A percentile compares a stretch with the other conserved stretches of the same genome.
Conservation (phyloP, 2,888 invertebrate genomes). For the Tortrix viridana region DNA sequence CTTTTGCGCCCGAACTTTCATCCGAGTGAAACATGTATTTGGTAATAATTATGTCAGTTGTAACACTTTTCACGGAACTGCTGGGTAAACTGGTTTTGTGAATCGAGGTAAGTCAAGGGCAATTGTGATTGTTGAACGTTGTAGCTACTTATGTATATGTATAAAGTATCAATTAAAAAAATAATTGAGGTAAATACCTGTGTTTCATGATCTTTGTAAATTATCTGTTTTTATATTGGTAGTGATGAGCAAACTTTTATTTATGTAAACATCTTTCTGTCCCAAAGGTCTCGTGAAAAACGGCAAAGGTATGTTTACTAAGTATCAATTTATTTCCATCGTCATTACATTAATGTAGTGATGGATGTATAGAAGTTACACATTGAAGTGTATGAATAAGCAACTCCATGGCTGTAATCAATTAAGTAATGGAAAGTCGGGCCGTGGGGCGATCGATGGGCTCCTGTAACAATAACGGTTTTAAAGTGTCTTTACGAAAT, state of each 20-base stretch:
- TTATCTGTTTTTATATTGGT: no score
- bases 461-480: slow-evolving; percentile 13
- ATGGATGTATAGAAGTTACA: slow-evolving; percentile 13
- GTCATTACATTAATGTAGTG: slow-evolving; percentile 21
- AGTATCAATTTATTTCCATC: slow-evolving; percentile 14
- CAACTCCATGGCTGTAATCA: slow-evolving; percentile 51
- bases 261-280: slow-evolving; percentile 46
- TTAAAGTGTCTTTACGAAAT: slow-evolving; percentile 8
- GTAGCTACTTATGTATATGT: background rate
- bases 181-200: background rate
- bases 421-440: slow-evolving; percentile 57
- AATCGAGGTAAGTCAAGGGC: background rate
- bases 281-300: slow-evolving; percentile 52
- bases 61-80: background rate
- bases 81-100: background rate
- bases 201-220: background rate
- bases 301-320: slow-evolving; percentile 53
- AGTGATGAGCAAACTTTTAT: slow-evolving; percentile 5
- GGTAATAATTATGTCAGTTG: slow-evolving; percentile 1
- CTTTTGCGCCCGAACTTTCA: slow-evolving; percentile 43
- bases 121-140: background rate
- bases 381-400: slow-evolving; percentile 21
- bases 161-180: background rate
- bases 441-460: slow-evolving; percentile 47
- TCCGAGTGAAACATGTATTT: slow-evolving; percentile 20